Percentiles rank a stretch among this genome's conserved stretches.
Evolutionary conservation across 2,113 vertebrate genomes (phyloP).

Genomic region (Colaptes auratus): DNA sequence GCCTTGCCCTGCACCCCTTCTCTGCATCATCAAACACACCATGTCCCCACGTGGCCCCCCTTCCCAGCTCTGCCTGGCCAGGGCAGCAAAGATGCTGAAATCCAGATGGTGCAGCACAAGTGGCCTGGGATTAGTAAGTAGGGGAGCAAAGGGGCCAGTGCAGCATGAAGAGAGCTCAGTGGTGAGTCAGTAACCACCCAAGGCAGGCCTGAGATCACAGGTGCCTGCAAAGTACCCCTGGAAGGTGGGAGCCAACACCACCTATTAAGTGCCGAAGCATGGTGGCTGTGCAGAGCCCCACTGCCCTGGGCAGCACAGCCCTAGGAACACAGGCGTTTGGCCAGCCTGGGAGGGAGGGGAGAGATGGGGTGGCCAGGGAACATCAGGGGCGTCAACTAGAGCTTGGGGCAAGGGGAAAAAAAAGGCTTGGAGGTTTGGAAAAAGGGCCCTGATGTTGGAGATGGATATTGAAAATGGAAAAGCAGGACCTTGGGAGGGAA

Average conservation of each 20-base stretch:
- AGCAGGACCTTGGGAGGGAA: background rate
- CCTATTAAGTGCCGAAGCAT: background rate
- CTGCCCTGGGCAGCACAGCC: background rate
- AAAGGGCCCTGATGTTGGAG: background rate
- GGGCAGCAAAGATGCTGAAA: background rate
- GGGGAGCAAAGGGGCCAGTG: background rate
- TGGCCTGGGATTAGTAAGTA: background rate
- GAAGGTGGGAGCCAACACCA: background rate
- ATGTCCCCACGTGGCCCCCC: background rate
- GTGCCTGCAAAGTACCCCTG: background rate
- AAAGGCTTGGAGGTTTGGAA: background rate
- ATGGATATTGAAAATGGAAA: background rate
- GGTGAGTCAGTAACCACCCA: background rate
- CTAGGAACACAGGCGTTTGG: background rate
- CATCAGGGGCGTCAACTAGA: background rate
- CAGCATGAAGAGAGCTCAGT: rapidly evolving
- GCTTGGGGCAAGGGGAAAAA: background rate
- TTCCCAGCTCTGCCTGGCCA: background rate
- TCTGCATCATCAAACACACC: background rate
- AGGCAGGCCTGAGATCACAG: conserved; percentile 14
- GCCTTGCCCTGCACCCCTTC: background rate
- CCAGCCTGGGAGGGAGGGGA: background rate
- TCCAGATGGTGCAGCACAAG: background rate
- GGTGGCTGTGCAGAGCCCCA: background rate
- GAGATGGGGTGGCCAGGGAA: background rate